Conservation (phyloP, 2,113 vertebrate species). For the Grallaria varia region DNA sequence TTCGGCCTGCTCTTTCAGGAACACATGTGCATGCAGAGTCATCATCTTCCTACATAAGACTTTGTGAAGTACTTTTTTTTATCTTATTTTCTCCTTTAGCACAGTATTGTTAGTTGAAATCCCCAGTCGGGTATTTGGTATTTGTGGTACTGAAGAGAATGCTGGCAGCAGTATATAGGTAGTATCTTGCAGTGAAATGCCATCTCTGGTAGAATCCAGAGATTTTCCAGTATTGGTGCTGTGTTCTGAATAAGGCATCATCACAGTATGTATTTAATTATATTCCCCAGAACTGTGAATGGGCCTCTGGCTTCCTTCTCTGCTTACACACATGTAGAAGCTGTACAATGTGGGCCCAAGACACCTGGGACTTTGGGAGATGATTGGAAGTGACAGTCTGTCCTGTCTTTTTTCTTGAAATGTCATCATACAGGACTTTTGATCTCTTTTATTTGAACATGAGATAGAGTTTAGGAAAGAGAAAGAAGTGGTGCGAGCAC, state of each 20-base stretch:
- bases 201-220: not conserved
- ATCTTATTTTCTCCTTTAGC: not conserved
- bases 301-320: not conserved
- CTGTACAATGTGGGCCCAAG: not conserved
- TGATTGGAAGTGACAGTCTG: not conserved
- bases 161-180: not conserved
- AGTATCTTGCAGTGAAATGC: not conserved
- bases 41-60: not conserved
- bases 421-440: fast-evolving
- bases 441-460: not conserved
- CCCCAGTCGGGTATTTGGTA: not conserved
- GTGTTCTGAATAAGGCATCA: not conserved
- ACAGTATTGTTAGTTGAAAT: not conserved
- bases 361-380: not conserved
- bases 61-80: not conserved
- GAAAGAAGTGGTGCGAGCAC: not conserved
- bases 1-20: not conserved
- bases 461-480: not conserved
- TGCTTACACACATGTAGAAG: not conserved
- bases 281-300: not conserved
- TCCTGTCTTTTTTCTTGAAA: not conserved
- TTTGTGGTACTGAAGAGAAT: not conserved
- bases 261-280: not conserved
- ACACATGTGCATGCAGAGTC: not conserved
- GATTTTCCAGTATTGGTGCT: not conserved